Evolutionary conservation across 2,888 invertebrate genomes (phyloP), one percentile per base, ranked within the genome.

Genomic region (Amiota minor): DNA sequence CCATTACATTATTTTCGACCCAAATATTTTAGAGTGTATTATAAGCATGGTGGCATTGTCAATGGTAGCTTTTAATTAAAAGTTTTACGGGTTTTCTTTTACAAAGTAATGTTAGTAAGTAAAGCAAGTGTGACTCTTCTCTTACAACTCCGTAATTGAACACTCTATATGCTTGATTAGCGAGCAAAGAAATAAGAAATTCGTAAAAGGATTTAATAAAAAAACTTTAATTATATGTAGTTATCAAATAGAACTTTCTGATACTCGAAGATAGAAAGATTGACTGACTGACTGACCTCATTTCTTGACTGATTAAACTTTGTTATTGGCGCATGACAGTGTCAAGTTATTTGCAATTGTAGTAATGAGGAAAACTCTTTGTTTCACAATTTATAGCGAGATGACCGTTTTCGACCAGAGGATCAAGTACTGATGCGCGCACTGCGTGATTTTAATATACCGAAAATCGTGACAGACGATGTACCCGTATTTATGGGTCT

Each of bases 351-450:
- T 50, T 53, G 1, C 14, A n/a, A 14, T 53, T n/a, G 16, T 9
- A 2, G 1, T n/a, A 53, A 53, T 53, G 16, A 53, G 16, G 0
- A 53, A 53, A 53, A 53, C 53, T 53, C 16, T 53, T 53, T 53
- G 35, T 35, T 35, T 35, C 35, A 3, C 0, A 71, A 50, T 53
- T 73, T 83, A 11, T 77, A 93, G 92, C 91, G 95, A 79, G 93
- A 93, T 71, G 96, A 96, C 87, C 92, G 94, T 70, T 90, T 90
- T 46, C 91, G 95, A 50, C 95, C 97, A 0, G 97, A 98, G 91
- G 97, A 98, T 89, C 97, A 97, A 91, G 97, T 97, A 53, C 89
- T 98, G 68, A 98, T 98, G 97, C 92, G 98, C 89, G 98, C 98
- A 0, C 89, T 98, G 80, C 91, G 98, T 89, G 98, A 98, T 91